Percentiles rank a stretch among this genome's conserved stretches.
Evolutionary conservation across 2,797 vertebrate species (phyloP).

Genomic region (Pseudochaenichthys georgianus): DNA sequence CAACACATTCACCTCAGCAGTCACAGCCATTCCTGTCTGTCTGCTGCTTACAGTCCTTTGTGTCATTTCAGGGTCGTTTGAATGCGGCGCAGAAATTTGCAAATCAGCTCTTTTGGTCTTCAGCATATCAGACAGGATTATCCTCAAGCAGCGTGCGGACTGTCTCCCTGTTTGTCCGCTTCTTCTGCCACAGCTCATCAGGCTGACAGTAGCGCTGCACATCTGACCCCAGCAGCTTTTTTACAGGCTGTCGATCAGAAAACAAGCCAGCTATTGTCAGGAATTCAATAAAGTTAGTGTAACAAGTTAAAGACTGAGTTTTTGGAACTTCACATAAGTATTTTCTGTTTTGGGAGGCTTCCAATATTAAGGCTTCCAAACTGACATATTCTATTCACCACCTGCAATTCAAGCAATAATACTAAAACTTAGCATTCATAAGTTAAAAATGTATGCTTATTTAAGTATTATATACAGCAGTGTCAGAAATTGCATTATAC

Average conservation of each 20-base stretch:
- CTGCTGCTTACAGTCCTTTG: conserved; percentile 52
- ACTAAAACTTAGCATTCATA: neutral
- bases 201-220: conserved; percentile 56
- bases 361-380: neutral
- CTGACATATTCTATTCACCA: neutral
- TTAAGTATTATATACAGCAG: neutral
- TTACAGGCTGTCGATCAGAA: conserved; percentile 27
- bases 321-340: neutral
- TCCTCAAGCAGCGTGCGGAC: conserved; percentile 67
- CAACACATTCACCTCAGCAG: conserved; percentile 52
- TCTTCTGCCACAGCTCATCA: conserved; percentile 66
- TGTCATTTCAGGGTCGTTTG: conserved; percentile 74
- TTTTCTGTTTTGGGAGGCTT: neutral
- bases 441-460: neutral
- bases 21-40: conserved; percentile 50
- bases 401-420: neutral
- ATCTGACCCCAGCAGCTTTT: conserved; percentile 66
- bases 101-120: conserved; percentile 76
- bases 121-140: conserved; percentile 75
- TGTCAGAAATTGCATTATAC: neutral
- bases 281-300: neutral
- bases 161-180: conserved; percentile 59
- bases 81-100: conserved; percentile 67
- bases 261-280: conserved; percentile 26
- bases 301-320: neutral